Base-by-base conservation (phyloP, 2,888 invertebrate species). In the Lypha dubia region DNA sequence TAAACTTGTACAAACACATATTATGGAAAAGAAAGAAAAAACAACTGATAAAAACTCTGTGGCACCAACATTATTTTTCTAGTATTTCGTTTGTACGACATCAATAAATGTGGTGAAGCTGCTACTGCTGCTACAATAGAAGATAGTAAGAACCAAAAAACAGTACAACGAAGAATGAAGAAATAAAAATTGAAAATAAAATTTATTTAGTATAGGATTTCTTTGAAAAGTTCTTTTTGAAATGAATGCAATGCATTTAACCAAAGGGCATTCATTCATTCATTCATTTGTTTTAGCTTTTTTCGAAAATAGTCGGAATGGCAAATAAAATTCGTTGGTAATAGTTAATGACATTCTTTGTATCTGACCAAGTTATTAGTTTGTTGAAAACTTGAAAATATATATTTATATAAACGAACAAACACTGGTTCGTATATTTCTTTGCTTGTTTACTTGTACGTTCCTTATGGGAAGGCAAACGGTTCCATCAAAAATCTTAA, bases 141-240 rank as follows among this genome's bases (percentile, higher is more conserved):
- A 38, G 62, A 49, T 2, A n/a, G 53, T 15, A 8, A 38, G 11
- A 28, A 41, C 28, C 1, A 63, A 20, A 11, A 41, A 28, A 28
- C 63, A 56, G 13, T 1, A 49, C 22, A 20, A 17, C 60, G 58
- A 28, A 44, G 9, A n/a, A 58, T 3, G 32, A 58, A 35, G n/a
- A 67, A 67, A 68, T 76, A 67, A 76, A 67, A 67, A 46, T 38
- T 20, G 9, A 38, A 68, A 76, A 38, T 24, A 38, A 38, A 60
- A 68, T 53, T 56, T 71, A 63, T 63, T 71, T 79, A 46, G 17
- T 63, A 63, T 56, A 35, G 53, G 46, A 46, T 79, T 35, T 44
- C 56, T 63, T 44, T 35, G 11, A 28, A 56, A n/a, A 53, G 20
- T 79, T 71, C 20, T 5, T n/a, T 71, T 77, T 51, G 28, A 9